phyloP scores from a whole-genome alignment of 2,888 invertebrate genomes.

The Athetis lepigone region DNA sequence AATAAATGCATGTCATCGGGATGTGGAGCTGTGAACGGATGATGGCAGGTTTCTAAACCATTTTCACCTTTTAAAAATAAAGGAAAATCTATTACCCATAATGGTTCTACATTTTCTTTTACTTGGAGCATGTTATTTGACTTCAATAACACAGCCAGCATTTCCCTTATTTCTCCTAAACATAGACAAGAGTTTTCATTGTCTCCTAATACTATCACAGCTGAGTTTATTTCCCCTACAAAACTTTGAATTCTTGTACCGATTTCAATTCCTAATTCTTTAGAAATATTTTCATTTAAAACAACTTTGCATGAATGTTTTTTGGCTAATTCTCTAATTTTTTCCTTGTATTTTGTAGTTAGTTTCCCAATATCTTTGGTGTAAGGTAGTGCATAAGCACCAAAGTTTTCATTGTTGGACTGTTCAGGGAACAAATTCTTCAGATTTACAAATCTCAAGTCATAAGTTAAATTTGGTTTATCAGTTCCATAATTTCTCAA shows the following conservation, averaged over 20 bases:
- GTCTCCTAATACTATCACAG: slow-evolving; percentile 84
- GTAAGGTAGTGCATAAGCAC: slow-evolving; percentile 91
- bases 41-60: slow-evolving; percentile 95
- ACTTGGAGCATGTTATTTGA: slow-evolving; percentile 85
- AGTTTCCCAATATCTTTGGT: slow-evolving; percentile 89
- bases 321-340: slow-evolving; percentile 87
- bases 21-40: slow-evolving; percentile 99
- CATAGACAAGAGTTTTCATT: slow-evolving; percentile 79
- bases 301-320: slow-evolving; percentile 82
- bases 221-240: slow-evolving; percentile 65
- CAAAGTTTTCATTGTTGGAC: slow-evolving; percentile 80
- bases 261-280: slow-evolving; percentile 87
- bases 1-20: slow-evolving; percentile 94
- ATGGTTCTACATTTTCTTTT: slow-evolving; percentile 85
- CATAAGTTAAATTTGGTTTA: slow-evolving; percentile 97
- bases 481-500: slow-evolving; percentile 97
- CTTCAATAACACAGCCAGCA: slow-evolving; percentile 90
- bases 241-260: slow-evolving; percentile 63
- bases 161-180: slow-evolving; percentile 92
- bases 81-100: slow-evolving; percentile 99
- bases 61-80: slow-evolving; percentile 94
- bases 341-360: slow-evolving; percentile 89
- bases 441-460: slow-evolving; percentile 91
- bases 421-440: slow-evolving; percentile 74
- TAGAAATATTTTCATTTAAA: slow-evolving; percentile 77